Base-by-base conservation (phyloP, 2,113 vertebrate genomes). In the Meles meles region DNA sequence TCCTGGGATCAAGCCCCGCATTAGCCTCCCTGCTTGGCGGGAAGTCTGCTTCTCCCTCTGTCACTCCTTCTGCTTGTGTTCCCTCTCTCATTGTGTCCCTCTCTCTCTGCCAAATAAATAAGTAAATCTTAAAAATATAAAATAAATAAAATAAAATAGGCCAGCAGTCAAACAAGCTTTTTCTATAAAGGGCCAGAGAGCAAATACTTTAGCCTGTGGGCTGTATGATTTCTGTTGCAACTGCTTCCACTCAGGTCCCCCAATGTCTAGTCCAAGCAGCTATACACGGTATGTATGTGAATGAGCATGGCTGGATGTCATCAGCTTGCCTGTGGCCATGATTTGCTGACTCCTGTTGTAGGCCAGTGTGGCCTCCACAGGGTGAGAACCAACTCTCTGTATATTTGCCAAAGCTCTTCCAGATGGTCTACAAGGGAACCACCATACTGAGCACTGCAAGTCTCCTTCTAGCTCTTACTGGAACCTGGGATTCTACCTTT, bases 381-480 rank as follows among this genome's bases (percentile, higher is more conserved):
- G 11, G 4, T 25, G 34, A 74, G 23, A 10, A 27, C 27, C 10
- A 37, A 21, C 12, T 74, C 37, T 95, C 59, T 76, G 37, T 0
- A 8, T 15, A 81, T 81, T 88, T 69, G 71, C 29, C 34, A 85
- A 96, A 61, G 44, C 44, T 85, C 39, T 57, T 77, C 18, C 20
- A 15, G 1, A 37, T 42, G 65, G 37, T 29, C 2, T 25, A 25
- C 55, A 72, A 80, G 81, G 74, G 52, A 85, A 5, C 15, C 15
- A 11, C 8, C 18, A n/a, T 27, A 31, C 5, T 31, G 49, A 34
- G 55, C 6, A 1, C 34, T 29, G 0, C 3, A n/a, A 74, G 7
- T 7, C 20, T 72, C 67, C 39, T 92, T 57, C 59, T 13, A 34
- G 29, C 31, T 88, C 49, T 47, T 20, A 34, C 20, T 49, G 8